A percentile compares a stretch with the other conserved stretches of the same genome.
phyloP scores from a whole-genome alignment of 2,797 vertebrate species.

The Falco novaeseelandiae region DNA sequence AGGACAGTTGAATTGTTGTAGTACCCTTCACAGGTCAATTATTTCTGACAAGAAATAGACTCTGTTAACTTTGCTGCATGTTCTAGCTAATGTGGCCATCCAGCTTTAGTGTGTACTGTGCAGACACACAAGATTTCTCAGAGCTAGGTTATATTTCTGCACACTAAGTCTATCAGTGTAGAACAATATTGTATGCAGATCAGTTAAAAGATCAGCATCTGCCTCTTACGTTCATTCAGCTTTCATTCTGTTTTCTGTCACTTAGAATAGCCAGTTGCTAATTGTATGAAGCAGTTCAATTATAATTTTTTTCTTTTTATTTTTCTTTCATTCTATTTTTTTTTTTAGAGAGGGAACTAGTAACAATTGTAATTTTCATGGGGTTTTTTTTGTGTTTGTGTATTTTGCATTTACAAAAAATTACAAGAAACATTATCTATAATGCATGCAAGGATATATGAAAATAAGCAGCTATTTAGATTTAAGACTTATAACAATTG shows the following conservation, averaged over 20 bases:
- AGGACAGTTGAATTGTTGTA: not conserved
- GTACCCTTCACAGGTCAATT: not conserved
- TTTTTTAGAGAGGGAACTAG: not conserved
- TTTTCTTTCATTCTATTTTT: too few relatives aligned
- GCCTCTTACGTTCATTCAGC: not conserved
- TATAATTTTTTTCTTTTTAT: fast-evolving
- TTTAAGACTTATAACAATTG: not conserved
- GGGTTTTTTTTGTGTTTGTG: not conserved
- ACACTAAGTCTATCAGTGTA: not conserved
- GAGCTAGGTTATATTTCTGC: not conserved
- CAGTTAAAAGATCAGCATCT: not conserved
- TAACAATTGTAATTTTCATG: not conserved
- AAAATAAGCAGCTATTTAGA: not conserved
- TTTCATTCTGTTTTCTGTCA: not conserved
- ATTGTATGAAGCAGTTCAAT: not conserved
- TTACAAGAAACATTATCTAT: not conserved
- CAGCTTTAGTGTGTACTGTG: not conserved
- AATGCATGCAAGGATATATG: not conserved
- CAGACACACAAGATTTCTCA: not conserved
- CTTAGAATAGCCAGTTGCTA: not conserved
- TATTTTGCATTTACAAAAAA: not conserved
- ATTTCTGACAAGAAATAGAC: not conserved
- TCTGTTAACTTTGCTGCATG: not conserved
- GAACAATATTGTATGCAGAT: not conserved
- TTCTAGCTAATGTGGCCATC: not conserved